Base-by-base conservation (phyloP, 2,797 vertebrate genomes). In the Sciurus carolinensis region DNA sequence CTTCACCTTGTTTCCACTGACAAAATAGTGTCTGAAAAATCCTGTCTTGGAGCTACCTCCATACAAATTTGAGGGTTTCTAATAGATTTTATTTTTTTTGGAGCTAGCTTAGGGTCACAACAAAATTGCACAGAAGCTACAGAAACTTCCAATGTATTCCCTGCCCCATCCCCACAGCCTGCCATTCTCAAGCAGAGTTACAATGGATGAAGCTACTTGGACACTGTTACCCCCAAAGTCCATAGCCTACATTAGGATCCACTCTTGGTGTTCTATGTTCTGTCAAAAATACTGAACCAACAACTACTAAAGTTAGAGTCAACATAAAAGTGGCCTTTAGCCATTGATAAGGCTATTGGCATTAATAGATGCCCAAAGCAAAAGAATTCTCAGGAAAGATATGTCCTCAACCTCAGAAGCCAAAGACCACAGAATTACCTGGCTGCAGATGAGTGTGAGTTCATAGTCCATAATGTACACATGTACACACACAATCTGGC, bases 241-340 rank as follows among this genome's bases (percentile, higher is more conserved):
- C 36, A 2, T 8, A 18, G 18, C 39, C n/a, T 20, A 28, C 47
- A 4, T n/a, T 77, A 44, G 54, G 50, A 15, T 52, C 66, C 39
- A 20, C 14, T 22, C 15, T n/a, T 50, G 54, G 42, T 17, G 8
- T 18, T 7, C 15, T 39, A 11, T 33, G 5, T 66, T 52, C n/a
- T 22, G 24, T 15, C 57, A 6, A 1, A 47, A 47, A 47, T 39
- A 39, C 39, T n/a, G 33, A 14, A 69, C 50, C 80, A 67, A 73
- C 39, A 72, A 47, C 13, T 64, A 57, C 77, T 28, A 71, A 69
- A 64, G 26, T 91, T 85, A 73, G 4, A 73, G 69, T 57, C 77
- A 67, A 85, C 26, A 69, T 80, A 93, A 94, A 91, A 88, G 50
- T 76, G 26, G 17, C 30, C n/a, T 44, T 62, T 71, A 87, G 44